Percentiles rank a stretch among this genome's conserved stretches.
Conservation (phyloP, 2,888 invertebrate genomes). For the Amblyjoppa proteus region DNA sequence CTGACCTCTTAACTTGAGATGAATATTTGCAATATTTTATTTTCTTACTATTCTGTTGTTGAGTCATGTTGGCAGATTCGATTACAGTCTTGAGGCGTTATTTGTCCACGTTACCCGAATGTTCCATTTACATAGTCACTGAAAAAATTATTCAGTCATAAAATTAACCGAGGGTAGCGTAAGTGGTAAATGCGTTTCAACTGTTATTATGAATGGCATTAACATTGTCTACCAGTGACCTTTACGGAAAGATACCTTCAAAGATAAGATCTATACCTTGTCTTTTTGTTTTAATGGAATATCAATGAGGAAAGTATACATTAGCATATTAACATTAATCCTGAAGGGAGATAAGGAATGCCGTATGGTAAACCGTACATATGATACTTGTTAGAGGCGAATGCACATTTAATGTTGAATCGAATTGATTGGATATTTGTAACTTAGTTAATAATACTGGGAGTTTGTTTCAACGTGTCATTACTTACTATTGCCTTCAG, state of each 20-base stretch:
- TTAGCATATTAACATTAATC: background rate
- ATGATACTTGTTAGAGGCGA: background rate
- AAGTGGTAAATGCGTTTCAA: background rate
- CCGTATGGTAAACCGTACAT: background rate
- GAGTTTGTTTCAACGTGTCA: background rate
- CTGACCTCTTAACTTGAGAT: background rate
- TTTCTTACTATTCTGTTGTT: constrained; percentile 70
- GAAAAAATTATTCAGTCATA: constrained; percentile 24
- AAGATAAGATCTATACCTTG: background rate
- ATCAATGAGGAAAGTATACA: constrained; percentile 9
- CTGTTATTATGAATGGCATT: constrained; percentile 1
- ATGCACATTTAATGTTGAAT: background rate
- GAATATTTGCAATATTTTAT: background rate
- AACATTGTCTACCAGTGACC: background rate
- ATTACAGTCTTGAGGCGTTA: constrained; percentile 37
- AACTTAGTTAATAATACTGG: background rate
- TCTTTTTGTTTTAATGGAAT: background rate
- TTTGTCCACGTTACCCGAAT: background rate
- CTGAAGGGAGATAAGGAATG: constrained; percentile 3
- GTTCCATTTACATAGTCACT: constrained; percentile 46
- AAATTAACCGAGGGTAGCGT: background rate
- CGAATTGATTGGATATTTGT: background rate
- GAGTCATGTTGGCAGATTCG: constrained; percentile 64
- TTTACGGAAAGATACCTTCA: background rate
- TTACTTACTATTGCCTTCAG: constrained; percentile 26